Base-by-base conservation (phyloP, 2,113 vertebrate species). In the Tragulus kanchil region DNA sequence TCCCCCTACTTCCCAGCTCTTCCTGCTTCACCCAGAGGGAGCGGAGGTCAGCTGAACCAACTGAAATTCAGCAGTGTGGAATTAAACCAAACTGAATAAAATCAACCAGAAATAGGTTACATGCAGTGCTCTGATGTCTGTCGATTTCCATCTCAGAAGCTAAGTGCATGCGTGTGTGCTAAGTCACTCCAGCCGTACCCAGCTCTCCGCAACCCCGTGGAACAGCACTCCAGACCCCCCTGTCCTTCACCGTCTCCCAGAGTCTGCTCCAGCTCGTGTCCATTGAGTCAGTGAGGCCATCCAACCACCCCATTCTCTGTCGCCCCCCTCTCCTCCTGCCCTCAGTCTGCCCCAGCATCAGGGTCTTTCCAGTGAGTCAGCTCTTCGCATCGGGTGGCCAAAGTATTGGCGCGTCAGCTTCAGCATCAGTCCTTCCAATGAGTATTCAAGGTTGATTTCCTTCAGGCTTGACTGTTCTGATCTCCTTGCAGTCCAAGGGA, bases 1-100 rank as follows among this genome's bases (percentile, higher is more conserved):
- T 19, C 2, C 16, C 16, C 14, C 6, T 10, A 0, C 0, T 1
- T 5, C 10, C 4, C 48, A 1, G 17, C 26, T 1, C 1, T 1
- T 9, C 50, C 5, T 21, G 25, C 19, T 23, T 52, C 88, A 0
- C 5, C 0, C 0, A 10, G 23, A 3, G 10, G 28, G 19, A 0
- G 5, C 28, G n/a, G n/a, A 56, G 45, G 16, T 64, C 23, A 1
- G 19, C 1, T 19, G 25, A 81, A 48, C 0, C 17, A 21, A 25
- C 0, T 45, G 42, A 71, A 10, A 15, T 21, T 3, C 26, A 45
- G 25, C 6, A 6, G 16, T 3, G 6, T 0, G 16, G 23, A 52
- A 6, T 3, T 28, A 17, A 36, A 61, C 50, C 56, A 45, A 45
- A 56, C 0, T 28, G 69, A 61, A 26, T 25, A 0, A 26, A 31